These are phyloP conservation scores for Hoplias malabaricus DNA, from an alignment of 2,113 vertebrate species.

Conservation along the genomic window DNA sequence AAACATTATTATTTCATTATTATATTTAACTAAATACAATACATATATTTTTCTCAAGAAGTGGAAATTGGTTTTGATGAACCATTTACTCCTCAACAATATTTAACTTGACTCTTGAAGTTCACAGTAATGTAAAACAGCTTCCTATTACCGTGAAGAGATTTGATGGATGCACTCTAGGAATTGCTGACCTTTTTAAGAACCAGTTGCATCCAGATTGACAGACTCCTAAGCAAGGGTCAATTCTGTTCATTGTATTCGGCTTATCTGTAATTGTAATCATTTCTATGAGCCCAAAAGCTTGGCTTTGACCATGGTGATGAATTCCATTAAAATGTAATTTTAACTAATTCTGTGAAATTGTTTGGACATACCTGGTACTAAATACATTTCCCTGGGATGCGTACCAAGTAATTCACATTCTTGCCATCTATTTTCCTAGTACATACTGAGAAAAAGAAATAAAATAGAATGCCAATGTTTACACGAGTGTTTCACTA, in stretches of 20 bases:
- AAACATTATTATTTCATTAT: too few species aligned
- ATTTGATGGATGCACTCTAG: not conserved
- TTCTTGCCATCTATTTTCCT: not conserved
- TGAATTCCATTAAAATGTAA: not conserved
- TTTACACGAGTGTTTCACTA: too few species aligned
- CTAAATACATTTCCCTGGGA: not conserved
- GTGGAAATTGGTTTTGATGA: too few species aligned
- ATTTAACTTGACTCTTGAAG: not conserved
- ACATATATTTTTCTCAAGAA: too few species aligned
- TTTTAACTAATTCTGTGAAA: constrained; percentile 7
- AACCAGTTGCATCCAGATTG: not conserved
- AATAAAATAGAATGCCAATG: not conserved
- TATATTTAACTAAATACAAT: too few species aligned
- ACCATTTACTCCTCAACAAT: not conserved
- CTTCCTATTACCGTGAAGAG: not conserved
- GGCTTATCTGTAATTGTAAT: not conserved
- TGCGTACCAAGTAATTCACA: not conserved
- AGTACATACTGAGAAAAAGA: constrained; percentile 1
- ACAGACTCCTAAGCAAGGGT: not conserved
- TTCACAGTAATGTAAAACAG: not conserved
- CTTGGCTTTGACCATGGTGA: not conserved
- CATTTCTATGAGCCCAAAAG: not conserved
- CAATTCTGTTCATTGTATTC: not conserved
- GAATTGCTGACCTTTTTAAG: not conserved
- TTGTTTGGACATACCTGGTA: constrained; percentile 2